These are phyloP conservation scores for Penaeus japonicus DNA, from an alignment of 1,140 invertebrate species.

Conservation along the genomic window DNA sequence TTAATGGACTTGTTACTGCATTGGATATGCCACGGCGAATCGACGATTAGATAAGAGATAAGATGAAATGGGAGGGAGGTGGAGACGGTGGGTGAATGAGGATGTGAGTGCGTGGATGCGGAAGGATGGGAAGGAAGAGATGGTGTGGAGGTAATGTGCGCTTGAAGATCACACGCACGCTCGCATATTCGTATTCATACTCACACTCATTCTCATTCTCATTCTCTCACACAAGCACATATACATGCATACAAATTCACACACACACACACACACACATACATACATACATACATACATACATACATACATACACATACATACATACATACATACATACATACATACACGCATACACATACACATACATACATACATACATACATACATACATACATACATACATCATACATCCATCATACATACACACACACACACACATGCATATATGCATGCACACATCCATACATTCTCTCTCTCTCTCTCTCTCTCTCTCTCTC, in stretches of 20 bases:
- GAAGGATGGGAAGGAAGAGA: too few relatives aligned
- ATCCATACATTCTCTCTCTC: background rate
- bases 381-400: background rate
- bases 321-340: background rate
- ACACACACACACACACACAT: background rate
- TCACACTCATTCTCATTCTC: background rate
- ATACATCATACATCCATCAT: background rate
- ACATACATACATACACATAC: background rate
- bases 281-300: background rate
- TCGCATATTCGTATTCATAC: too few relatives aligned
- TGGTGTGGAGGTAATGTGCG: too few relatives aligned
- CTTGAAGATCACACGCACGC: too few relatives aligned
- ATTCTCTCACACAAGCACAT: background rate
- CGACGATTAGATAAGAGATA: too few relatives aligned
- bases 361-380: background rate
- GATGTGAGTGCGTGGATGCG: too few relatives aligned
- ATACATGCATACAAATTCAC: background rate
- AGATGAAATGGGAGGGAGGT: too few relatives aligned
- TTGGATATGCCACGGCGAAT: too few relatives aligned
- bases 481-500: background rate
- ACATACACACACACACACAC: background rate
- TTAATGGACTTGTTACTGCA: too few relatives aligned
- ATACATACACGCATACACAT: background rate
- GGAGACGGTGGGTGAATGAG: too few relatives aligned
- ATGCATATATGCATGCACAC: background rate